Base-by-base conservation (phyloP, 92 coral and sea anemone genomes). In the Palythoa heliodiscus region DNA sequence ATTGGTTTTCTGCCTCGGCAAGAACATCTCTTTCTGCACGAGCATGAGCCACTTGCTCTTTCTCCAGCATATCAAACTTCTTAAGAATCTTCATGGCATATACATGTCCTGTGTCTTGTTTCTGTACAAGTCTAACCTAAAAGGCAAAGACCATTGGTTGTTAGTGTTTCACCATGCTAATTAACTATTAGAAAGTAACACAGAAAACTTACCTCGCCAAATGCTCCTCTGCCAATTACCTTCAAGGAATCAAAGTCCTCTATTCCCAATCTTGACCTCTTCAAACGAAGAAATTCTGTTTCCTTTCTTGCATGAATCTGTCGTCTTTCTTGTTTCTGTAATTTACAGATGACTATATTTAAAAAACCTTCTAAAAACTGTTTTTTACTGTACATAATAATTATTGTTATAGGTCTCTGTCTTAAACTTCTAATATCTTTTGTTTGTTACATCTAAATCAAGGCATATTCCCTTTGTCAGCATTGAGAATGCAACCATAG, bases 241-340 rank as follows among this genome's bases (percentile, higher is more conserved):
- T 96, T 96, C 77, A 96, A 60, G 2, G 99, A 96, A 54, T 96
- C 99, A 91, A 96, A 96, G 82, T 96, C 99, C 82, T 95, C 99
- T 70, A 94, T 93, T 61, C 99, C 99, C 85, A 96, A 90, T 86
- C 99, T 86, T 70, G 99, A 96, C 60, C 98, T 74, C 75, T 95
- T 96, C 75, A 96, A 91, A 47, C 99, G 89, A 48, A 96, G 68
- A 92, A 96, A 96, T 75, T 96, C 99, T 77, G 99, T 96, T 69
- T 96, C 99, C 85, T 96, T 96, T 71, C 88, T 91, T 13, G 99
- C 98, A 87, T 94, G 99, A 52, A 89, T 82, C 63, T 89, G 86
- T 83, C 99, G 87, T 78, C 96, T 88, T 89, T 96, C 96, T 75
- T 92, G 91, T 93, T 93, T 95, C 99, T 96, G 84, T 64, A 13